A percentile compares a stretch with the other conserved stretches of the same genome.
Evolutionary conservation across 2,888 invertebrate genomes (phyloP).

Genomic region (Lobophora halterata): DNA sequence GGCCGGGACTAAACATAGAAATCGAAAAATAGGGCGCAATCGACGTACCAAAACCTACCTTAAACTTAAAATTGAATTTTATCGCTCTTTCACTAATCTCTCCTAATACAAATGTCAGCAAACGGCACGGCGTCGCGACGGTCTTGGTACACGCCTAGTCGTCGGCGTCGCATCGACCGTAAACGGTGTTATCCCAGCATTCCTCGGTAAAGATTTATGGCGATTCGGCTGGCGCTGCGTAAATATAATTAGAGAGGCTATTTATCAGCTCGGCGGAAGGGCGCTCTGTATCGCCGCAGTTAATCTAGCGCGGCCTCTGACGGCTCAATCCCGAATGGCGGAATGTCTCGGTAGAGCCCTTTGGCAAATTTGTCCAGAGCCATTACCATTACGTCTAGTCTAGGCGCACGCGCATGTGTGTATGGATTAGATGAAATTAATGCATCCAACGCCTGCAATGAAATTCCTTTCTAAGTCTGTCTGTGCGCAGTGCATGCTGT

Average conservation of each 20-base stretch:
- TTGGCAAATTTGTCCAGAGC: conserved; percentile 49
- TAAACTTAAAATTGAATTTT: conserved; percentile 45
- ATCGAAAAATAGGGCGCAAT: conserved; percentile 27
- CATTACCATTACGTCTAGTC: conserved; percentile 52
- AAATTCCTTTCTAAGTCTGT: conserved; percentile 47
- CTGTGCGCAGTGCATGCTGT: conserved; percentile 26
- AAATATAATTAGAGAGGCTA: conserved; percentile 79
- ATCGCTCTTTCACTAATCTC: conserved; percentile 53
- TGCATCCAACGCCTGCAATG: conserved; percentile 46
- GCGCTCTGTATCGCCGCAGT: conserved; percentile 69
- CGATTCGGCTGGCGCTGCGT: conserved; percentile 71
- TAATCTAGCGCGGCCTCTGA: conserved; percentile 67
- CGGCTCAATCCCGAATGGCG: conserved; percentile 70
- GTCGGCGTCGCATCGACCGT: conserved; percentile 51
- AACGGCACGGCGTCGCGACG: conserved; percentile 47
- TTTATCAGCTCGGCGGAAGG: conserved; percentile 77
- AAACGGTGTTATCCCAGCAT: conserved; percentile 68
- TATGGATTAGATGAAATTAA: conserved; percentile 40
- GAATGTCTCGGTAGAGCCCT: conserved; percentile 53
- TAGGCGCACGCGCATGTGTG: conserved; percentile 38
- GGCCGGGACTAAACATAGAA: conserved; percentile 40
- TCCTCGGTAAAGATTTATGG: conserved; percentile 67
- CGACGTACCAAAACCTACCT: conserved; percentile 31
- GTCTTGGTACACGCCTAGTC: conserved; percentile 26
- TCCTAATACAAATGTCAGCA: conserved; percentile 53